phyloP scores from a whole-genome alignment of 2,888 invertebrate genomes.

The Drosophila planitibia region DNA sequence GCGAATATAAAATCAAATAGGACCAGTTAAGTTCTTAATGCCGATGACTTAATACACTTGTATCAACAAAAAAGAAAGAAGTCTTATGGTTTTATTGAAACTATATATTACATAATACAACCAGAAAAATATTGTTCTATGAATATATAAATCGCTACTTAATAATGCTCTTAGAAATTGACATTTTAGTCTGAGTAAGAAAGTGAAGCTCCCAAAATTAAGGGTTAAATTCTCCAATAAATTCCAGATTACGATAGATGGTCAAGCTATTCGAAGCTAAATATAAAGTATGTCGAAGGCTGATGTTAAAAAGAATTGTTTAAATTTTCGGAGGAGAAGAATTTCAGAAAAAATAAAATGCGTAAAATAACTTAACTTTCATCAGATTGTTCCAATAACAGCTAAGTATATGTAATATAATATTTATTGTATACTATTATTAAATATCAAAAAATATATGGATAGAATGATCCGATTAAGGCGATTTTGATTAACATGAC shows the following conservation, averaged over 20 bases:
- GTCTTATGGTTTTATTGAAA: neutral
- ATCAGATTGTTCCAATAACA: neutral
- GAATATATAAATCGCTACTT: neutral
- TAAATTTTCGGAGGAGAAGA: neutral
- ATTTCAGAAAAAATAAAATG: neutral
- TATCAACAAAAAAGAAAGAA: no score
- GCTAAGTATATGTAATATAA: neutral
- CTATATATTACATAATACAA: neutral
- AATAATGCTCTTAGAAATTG: neutral
- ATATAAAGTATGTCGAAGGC: neutral
- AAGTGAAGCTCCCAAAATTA: neutral
- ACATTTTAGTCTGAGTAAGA: neutral
- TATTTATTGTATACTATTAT: no score
- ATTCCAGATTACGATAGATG: neutral
- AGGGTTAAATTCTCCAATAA: neutral
- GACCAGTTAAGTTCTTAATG: neutral
- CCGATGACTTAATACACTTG: neutral
- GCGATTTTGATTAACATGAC: neutral
- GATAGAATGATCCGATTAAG: neutral
- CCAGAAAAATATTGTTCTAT: neutral
- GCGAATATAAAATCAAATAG: conserved; percentile 19
- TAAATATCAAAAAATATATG: neutral
- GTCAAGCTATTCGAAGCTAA: neutral
- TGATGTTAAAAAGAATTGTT: neutral
- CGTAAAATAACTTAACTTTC: neutral